Evolutionary conservation across 2,888 invertebrate species (phyloP), one percentile per base, ranked within the genome.

Genomic region (Gnatocerus cornutus): DNA sequence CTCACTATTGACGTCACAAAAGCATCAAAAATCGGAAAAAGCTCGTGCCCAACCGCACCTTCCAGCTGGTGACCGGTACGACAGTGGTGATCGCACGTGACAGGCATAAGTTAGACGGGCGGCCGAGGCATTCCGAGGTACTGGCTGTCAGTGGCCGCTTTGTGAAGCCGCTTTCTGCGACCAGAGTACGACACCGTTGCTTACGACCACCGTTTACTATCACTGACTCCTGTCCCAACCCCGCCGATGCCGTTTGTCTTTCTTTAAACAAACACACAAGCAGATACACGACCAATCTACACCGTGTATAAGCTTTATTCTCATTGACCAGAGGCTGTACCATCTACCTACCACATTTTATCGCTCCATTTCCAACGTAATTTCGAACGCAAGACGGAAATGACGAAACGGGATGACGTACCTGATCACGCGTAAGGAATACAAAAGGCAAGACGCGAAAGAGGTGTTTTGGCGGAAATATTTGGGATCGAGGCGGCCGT

Each of bases 61-160:
- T 73, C 73, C 69, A 70, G 71, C 76, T 78, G 76, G 79, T 78
- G 79, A 73, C 73, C 78, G 74, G 77, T 70, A 65, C 69, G 70
- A 76, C 78, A 79, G 79, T 80, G 80, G 80, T 80, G 79, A 78
- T 77, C 78, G 83, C 83, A 82, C 82, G 82, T 83, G 83, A 83
- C 83, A 82, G 81, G 82, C 82, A 83, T 83, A 81, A 82, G 82
- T 83, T 82, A 83, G 80, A 78, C 80, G 80, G 81, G 79, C 78
- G 81, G 78, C 79, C 81, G 76, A 77, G 78, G 79, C 80, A 81
- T 81, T 81, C 81, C 79, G 78, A 73, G 74, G 80, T 76, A 73
- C 79, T 78, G 81, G 76, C 79, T 82, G 81, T 81, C 82, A 82
- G 79, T 71, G 77, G 72, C 73, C 74, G 73, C 81, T 82, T 82